Base-by-base conservation (phyloP, 2,113 vertebrate species). In the Oostethus manadensis region DNA sequence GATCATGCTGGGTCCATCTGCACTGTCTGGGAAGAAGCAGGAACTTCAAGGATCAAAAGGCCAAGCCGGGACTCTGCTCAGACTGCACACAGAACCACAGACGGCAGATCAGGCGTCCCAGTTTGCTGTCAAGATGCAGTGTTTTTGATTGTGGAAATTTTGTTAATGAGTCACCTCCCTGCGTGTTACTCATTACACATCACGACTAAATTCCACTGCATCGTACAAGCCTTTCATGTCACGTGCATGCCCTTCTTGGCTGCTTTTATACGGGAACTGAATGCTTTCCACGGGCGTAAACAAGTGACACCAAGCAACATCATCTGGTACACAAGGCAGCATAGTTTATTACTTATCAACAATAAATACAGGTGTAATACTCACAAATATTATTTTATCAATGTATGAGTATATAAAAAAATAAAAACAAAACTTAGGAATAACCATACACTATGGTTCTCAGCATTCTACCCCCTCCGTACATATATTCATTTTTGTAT, bases 1-100 rank as follows among this genome's bases (percentile, higher is more conserved):
- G 66, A 38, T 62, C 76, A 76, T 75, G 79, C 81, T 84, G 73
- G 56, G 79, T 77, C 73, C 82, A 87, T 82, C 85, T 87, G 85
- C 56, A 71, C 60, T 66, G 62, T 0, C 56, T 72, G 26, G 16
- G 73, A 80, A 75, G 70, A 70, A 48, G 42, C 66, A 60, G 44
- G 35, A 62, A 47, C 44, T 0, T 1, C 26, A 6, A 59, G 62
- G 58, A 46, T 65, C 58, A 46, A 62, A 58, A 54, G 21, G 11
- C 42, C 23, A 59, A 78, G 77, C 58, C 73, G 73, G 65, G 49
- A 73, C 66, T 67, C 70, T 49, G 21, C 68, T 61, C 58, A 14
- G 56, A 75, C 61, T 60, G 59, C 65, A 72, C 81, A 85, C 62
- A 82, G 1, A 1, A 66, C 33, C 44, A 76, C 65, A 10, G 47